Evolutionary conservation across 2,797 vertebrate genomes (phyloP).

Genomic region (Alcedo atthis): DNA sequence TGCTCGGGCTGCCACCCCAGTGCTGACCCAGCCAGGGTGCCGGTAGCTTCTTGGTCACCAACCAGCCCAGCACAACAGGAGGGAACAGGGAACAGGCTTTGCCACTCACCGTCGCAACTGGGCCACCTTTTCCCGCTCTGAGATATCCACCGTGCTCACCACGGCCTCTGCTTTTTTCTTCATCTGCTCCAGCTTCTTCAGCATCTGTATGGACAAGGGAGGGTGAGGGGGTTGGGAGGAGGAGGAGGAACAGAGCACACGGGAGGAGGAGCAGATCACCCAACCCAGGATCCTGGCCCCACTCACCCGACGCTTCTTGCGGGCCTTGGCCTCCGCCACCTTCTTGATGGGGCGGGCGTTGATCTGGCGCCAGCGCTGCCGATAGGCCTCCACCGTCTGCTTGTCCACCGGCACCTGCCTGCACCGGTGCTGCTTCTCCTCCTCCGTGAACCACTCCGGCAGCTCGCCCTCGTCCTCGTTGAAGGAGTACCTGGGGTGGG

Average conservation of each 20-base stretch:
- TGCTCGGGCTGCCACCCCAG: not conserved
- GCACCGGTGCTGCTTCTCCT: constrained; percentile 89
- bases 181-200: constrained; percentile 95
- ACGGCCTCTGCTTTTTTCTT: constrained; percentile 96
- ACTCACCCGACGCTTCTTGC: constrained; percentile 91
- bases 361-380: constrained; percentile 92
- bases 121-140: constrained; percentile 92
- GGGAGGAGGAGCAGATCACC: not conserved
- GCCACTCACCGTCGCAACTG: constrained; percentile 87
- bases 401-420: constrained; percentile 85
- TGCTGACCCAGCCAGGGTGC: not conserved
- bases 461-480: constrained; percentile 88
- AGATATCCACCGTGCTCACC: constrained; percentile 94
- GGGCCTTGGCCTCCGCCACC: constrained; percentile 94
- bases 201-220: constrained; percentile 75
- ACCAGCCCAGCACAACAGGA: rapidly evolving
- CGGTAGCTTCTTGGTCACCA: not conserved
- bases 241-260: rapidly evolving
- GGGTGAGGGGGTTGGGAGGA: not conserved
- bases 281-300: rapidly evolving
- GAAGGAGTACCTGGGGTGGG: constrained; percentile 81
- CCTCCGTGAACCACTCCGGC: constrained; percentile 91
- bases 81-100: not conserved
- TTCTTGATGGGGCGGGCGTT: constrained; percentile 94
- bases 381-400: constrained; percentile 90